Percentiles rank a stretch among this genome's conserved stretches.
Conservation (phyloP, 2,888 invertebrate genomes). For the Fragum fragum region DNA sequence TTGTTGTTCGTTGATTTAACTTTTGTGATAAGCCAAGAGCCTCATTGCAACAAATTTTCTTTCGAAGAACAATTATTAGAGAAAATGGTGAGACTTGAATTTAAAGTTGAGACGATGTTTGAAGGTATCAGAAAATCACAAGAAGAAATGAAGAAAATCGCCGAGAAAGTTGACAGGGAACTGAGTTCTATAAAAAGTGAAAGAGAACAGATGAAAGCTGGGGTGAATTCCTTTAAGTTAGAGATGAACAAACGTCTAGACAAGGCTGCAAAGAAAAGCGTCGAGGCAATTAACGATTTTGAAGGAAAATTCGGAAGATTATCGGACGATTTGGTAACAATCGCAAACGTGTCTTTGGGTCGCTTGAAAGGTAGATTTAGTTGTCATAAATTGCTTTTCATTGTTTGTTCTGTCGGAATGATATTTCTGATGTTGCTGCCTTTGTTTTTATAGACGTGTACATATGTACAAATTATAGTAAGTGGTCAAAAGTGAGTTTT, state of each 20-base stretch:
- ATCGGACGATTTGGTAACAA: neutral
- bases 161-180: neutral
- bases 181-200: neutral
- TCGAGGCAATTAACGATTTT: neutral
- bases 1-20: neutral
- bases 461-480: no score
- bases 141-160: neutral
- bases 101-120: slow-evolving; percentile 10
- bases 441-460: no score
- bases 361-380: neutral
- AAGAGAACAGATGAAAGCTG: neutral
- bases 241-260: neutral
- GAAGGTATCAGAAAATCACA: neutral
- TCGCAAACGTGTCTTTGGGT: neutral
- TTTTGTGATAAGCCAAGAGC: neutral
- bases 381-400: neutral
- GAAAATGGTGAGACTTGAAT: neutral
- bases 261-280: neutral
- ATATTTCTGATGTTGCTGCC: no score
- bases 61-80: slow-evolving; percentile 8
- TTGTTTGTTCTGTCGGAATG: no score
- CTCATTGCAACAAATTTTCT: slow-evolving; percentile 7
- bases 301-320: neutral
- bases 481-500: no score
- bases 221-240: neutral